phyloP scores from a whole-genome alignment of 2,888 invertebrate species.

The Brenthis ino region DNA sequence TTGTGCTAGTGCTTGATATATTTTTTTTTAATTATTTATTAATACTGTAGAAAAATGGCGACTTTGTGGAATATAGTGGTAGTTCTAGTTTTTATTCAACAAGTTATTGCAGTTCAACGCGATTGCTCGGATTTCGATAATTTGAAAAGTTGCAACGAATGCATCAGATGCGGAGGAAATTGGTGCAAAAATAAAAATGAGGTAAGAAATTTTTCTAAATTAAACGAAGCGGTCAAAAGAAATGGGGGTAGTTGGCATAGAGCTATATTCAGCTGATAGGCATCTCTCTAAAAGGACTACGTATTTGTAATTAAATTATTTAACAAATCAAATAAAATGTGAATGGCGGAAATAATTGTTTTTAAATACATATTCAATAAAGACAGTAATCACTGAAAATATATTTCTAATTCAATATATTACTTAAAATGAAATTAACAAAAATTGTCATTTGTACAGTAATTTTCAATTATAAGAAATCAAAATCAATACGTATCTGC shows the following conservation, averaged over 20 bases:
- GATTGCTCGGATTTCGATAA: conserved; percentile 44
- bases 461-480: no score
- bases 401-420: no score
- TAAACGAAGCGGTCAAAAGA: not conserved
- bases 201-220: conserved; percentile 46
- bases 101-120: conserved; percentile 56
- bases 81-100: conserved; percentile 54
- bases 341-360: no score
- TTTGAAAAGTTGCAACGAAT: conserved; percentile 61
- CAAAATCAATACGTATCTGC: no score
- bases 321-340: no score
- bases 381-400: no score
- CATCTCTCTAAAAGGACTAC: no score
- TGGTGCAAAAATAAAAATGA: conserved; percentile 60
- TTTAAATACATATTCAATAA: no score
- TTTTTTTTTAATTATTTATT: conserved; percentile 35
- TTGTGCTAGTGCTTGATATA: conserved; percentile 32
- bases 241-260: not conserved
- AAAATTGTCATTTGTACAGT: no score
- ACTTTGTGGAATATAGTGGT: conserved; percentile 59
- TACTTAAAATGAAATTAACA: no score
- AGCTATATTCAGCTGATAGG: not conserved
- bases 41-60: conserved; percentile 51
- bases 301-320: no score
- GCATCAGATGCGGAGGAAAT: conserved; percentile 60